Base-by-base conservation (phyloP, 1,140 invertebrate genomes). In the Harlomillsia oculata region DNA sequence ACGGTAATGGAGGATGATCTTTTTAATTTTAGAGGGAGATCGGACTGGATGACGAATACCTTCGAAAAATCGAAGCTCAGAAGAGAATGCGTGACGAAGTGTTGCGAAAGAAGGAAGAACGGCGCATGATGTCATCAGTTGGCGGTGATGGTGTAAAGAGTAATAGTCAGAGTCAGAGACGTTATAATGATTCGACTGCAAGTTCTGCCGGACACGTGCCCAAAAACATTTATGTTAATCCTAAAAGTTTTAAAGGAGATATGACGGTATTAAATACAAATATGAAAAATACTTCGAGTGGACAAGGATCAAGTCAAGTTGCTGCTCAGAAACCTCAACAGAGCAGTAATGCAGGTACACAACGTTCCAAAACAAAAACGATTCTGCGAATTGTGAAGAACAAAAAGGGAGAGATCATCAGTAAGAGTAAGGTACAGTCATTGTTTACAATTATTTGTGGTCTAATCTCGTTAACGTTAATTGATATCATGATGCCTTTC, bases 391-490 rank as follows among this genome's bases (percentile, higher is more conserved):
- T 62, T 18, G 56, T 60, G 5, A 53, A 39, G 39, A 58, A 62
- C 51, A 62, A 62, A 53, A 59, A 59, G 21, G 63, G 63, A 29
- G 49, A 62, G 26, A 53, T 65, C 60, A 65, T 65, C 59, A 53
- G 48, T 30, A 59, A 56, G 53, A 36, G 46, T 51, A 65, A 65
- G 60, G 60, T 65, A 59, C 40, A 43, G 30, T 30, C n/a, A 16
- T 44, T n/a, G 9, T 21, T 43, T 34, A 34, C 32, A 34, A 34
- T n/a, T n/a, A n/a, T n/a, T n/a, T n/a, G n/a, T n/a, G n/a, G n/a
- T n/a, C n/a, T n/a, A n/a, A n/a, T n/a, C n/a, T n/a, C n/a, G n/a
- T n/a, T n/a, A n/a, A n/a, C n/a, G n/a, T n/a, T n/a, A n/a, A n/a
- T n/a, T n/a, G n/a, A n/a, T n/a, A n/a, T n/a, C n/a, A n/a, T n/a